These are phyloP conservation scores for Leptodactylus fuscus DNA, from an alignment of 2,113 vertebrate species.

Conservation along the genomic window DNA sequence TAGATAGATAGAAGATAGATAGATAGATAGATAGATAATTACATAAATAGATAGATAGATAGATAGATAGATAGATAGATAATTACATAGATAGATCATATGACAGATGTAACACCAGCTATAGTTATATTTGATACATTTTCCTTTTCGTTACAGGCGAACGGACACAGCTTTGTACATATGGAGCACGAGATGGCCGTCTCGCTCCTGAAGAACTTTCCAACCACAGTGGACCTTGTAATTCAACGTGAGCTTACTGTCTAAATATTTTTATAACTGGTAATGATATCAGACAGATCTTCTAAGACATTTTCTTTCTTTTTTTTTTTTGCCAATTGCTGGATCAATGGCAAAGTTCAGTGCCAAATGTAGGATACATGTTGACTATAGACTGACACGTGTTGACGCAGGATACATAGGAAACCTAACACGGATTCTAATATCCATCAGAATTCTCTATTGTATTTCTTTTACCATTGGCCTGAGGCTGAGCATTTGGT, in stretches of 20 bases:
- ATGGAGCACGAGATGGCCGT: constrained; percentile 98
- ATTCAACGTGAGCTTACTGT: constrained; percentile 97
- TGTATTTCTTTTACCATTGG: constrained; percentile 78
- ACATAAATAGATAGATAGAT: too few relatives aligned
- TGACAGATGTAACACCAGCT: too few relatives aligned
- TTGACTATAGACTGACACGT: constrained; percentile 81
- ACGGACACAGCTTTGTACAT: constrained; percentile 99
- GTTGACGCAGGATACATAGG: constrained; percentile 77
- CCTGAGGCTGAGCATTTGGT: constrained; percentile 85
- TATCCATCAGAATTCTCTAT: background rate
- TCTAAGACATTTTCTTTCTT: constrained; percentile 67
- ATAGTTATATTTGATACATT: background rate
- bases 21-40: too few relatives aligned
- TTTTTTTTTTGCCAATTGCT: constrained; percentile 94
- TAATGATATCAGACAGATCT: constrained; percentile 78
- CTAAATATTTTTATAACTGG: constrained; percentile 89
- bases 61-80: too few relatives aligned
- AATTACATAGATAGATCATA: background rate
- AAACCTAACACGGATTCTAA: constrained; percentile 56
- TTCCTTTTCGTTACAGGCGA: constrained; percentile 87
- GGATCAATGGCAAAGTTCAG: constrained; percentile 99
- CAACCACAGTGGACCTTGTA: constrained; percentile 97
- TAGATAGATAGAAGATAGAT: too few relatives aligned
- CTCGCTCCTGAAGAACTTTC: constrained; percentile 99
- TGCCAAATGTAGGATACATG: constrained; percentile 96